A percentile compares a stretch with the other conserved stretches of the same genome.
These are phyloP conservation scores for Emydocephalus ijimae DNA, from an alignment of 2,113 vertebrate species.

Conservation along the genomic window DNA sequence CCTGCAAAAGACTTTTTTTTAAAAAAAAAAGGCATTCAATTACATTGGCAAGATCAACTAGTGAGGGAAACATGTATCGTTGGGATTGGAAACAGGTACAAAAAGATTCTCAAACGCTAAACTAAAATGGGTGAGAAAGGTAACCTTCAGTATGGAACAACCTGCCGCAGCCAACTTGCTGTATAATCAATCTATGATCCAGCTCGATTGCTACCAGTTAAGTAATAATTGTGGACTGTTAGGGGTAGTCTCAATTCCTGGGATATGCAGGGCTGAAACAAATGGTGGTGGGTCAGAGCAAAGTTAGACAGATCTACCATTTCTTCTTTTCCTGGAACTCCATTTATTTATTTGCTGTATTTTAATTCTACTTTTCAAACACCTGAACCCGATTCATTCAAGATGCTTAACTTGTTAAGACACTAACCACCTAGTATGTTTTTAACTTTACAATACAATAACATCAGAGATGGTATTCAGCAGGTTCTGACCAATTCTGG, in stretches of 20 bases:
- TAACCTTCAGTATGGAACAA: background rate
- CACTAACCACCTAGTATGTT: background rate
- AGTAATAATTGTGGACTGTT: background rate
- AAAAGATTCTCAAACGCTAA: background rate
- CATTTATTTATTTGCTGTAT: background rate
- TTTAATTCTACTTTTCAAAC: background rate
- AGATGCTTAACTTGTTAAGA: background rate
- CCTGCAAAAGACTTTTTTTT: background rate
- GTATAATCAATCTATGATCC: background rate
- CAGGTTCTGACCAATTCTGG: too few species aligned
- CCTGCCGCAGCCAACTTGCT: background rate
- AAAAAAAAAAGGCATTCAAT: background rate
- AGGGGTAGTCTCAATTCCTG: background rate
- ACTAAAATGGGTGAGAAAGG: background rate
- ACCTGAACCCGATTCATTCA: background rate
- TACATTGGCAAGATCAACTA: background rate
- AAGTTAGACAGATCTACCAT: background rate
- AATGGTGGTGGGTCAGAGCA: background rate
- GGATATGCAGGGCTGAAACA: background rate
- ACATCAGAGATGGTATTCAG: too few species aligned
- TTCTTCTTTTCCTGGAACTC: background rate
- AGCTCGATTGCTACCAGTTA: background rate
- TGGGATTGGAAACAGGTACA: too few species aligned
- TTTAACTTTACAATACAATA: too few species aligned
- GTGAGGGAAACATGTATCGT: background rate